Evolutionary conservation across 2,888 invertebrate species (phyloP), one percentile per base, ranked within the genome.

Genomic region (Stegana nigrithorax): DNA sequence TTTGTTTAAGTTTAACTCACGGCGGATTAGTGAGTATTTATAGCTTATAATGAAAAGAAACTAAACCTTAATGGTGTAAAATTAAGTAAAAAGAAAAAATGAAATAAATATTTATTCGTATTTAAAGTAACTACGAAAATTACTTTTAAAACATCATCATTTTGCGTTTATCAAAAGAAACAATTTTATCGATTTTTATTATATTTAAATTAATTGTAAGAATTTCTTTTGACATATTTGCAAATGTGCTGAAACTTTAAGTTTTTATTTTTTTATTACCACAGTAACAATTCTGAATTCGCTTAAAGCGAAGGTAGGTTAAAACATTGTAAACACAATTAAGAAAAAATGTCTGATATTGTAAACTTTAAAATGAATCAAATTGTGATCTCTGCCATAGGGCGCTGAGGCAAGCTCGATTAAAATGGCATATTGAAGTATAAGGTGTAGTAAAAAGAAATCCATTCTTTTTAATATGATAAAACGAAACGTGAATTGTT

Each of bases 191-290:
- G 5, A 39, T 8, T 39, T 39, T 39, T 36, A 36, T 36, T 36
- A 14, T 36, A 36, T 8, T n/a, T 67, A 64, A 55, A 36, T 69
- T 67, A 69, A 68, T 59, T 58, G 29, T 59, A 50, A 55, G 25
- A 51, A 59, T 12, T 14, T 39, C 17, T 39, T 14, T 39, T 39
- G n/a, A 39, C 39, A 39, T 8, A 39, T 14, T 6, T 17, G 39
- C 39, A 14, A 14, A 39, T 39, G n/a, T 39, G 39, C 14, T 39
- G 14, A n/a, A 39, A 10, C n/a, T n/a, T n/a, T n/a, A n/a, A n/a
- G n/a, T n/a, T n/a, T n/a, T n/a, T n/a, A n/a, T n/a, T n/a, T n/a
- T n/a, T n/a, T n/a, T 2, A 60, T 62, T 53, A 63, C 62, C 58
- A 60, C 58, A 45, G 62, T 53, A 47, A 65, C 63, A 36, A 8